phyloP scores from a whole-genome alignment of 1,140 invertebrate genomes.

The Zaprionus vittiger region DNA sequence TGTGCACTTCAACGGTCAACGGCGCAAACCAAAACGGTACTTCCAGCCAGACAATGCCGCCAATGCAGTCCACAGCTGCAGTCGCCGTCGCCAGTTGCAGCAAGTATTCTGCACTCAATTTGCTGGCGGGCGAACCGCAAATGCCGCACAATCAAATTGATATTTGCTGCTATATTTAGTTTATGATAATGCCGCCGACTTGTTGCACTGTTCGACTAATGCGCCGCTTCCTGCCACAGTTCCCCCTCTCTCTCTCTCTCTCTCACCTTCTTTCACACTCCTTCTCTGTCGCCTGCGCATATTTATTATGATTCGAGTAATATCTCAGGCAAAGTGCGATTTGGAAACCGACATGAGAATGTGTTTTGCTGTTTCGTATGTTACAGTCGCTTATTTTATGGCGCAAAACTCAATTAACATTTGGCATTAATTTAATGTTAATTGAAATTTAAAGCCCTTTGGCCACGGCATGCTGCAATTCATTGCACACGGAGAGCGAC shows the following conservation, averaged over 20 bases:
- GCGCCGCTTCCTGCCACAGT: slow-evolving; percentile 17
- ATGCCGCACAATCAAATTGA: slow-evolving; percentile 74
- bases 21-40: slow-evolving; percentile 57
- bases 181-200: slow-evolving; percentile 79
- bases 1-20: slow-evolving; percentile 29
- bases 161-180: slow-evolving; percentile 82
- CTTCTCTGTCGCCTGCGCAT: slow-evolving; percentile 27
- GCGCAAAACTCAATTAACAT: slow-evolving; percentile 71
- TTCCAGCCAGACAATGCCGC: slow-evolving; percentile 64
- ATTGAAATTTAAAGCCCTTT: slow-evolving; percentile 27
- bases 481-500: slow-evolving; percentile 20
- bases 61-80: not conserved
- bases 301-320: slow-evolving; percentile 64
- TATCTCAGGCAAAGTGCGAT: slow-evolving; percentile 27
- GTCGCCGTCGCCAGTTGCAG: not conserved
- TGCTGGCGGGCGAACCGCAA: slow-evolving; percentile 56
- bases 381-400: slow-evolving; percentile 39
- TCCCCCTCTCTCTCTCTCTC: not conserved
- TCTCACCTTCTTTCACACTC: slow-evolving; percentile 3
- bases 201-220: slow-evolving; percentile 12
- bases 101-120: slow-evolving; percentile 61
- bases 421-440: slow-evolving; percentile 63
- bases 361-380: slow-evolving; percentile 44
- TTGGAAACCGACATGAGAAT: slow-evolving; percentile 38
- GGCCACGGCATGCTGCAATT: slow-evolving; percentile 15